Base-by-base conservation (phyloP, 2,113 vertebrate genomes). In the Mola mola region DNA sequence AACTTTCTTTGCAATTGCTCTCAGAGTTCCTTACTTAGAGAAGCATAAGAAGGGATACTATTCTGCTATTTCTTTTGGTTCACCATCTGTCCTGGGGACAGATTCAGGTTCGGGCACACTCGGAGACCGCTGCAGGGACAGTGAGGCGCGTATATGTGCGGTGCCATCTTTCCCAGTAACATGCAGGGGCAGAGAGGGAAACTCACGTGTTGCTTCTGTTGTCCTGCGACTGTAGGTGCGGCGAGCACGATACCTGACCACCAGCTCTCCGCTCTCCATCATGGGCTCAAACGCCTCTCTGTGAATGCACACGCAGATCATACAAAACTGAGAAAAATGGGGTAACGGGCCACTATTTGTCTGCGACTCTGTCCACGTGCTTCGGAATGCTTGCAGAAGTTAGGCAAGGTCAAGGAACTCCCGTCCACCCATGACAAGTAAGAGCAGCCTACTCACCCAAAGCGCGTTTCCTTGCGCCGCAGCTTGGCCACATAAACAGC, bases 271-370 rank as follows among this genome's bases (percentile, higher is more conserved):
- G 13, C 93, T 93, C 56, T 96, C 94, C 90, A 94, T 90, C 51
- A 93, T 95, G 51, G 95, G 95, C 43, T 95, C 92, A 21, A 96
- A 96, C 0, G 93, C 95, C 75, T 96, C 95, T 9, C 95, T 96
- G 72, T 26, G 13, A 38, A 34, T 0, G n/a, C 34, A 62, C 11
- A 65, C 42, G 60, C 8, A 38, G 16, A 16, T 5, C 21, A 36
- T 0, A 3, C 3, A 52, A 20, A 50, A 31, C 28, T 20, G 8
- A 49, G 25, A 7, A 17, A 63, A 38, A 55, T 51, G n/a, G n/a
- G n/a, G n/a, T n/a, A n/a, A 72, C 34, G 37, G 31, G 20, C 58
- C 42, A 61, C 21, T 43, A 3, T n/a, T n/a, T n/a, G n/a, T n/a
- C n/a, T n/a, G n/a, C n/a, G n/a, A n/a, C n/a, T n/a, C n/a, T n/a